phyloP scores from a whole-genome alignment of 2,113 vertebrate species.

The Nothocercus nigrocapillus region DNA sequence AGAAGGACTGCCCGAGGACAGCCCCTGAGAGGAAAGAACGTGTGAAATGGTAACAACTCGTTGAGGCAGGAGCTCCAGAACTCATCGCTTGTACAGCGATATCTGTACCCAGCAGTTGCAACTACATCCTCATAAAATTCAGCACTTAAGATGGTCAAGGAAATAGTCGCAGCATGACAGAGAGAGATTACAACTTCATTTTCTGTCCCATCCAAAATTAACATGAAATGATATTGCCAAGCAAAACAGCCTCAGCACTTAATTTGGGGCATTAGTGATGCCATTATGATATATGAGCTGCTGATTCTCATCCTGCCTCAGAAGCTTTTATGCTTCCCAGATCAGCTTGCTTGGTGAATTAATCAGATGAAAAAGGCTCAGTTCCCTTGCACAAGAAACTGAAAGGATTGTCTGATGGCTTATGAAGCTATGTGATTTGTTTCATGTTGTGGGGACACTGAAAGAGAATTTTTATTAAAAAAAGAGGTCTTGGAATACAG shows the following conservation, averaged over 20 bases:
- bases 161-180: slow-evolving; percentile 69
- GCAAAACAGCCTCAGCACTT: slow-evolving; percentile 60
- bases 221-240: slow-evolving; percentile 62
- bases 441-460: slow-evolving; percentile 60
- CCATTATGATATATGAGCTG: slow-evolving; percentile 62
- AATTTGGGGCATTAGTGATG: slow-evolving; percentile 67
- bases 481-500: slow-evolving; percentile 70
- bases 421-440: slow-evolving; percentile 67
- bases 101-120: slow-evolving; percentile 30
- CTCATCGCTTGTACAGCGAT: neutral
- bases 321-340: slow-evolving; percentile 70
- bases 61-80: neutral
- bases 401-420: slow-evolving; percentile 68
- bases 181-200: slow-evolving; percentile 68
- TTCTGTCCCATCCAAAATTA: slow-evolving; percentile 63
- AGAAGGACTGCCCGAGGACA: neutral
- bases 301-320: slow-evolving; percentile 63
- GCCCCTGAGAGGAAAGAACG: neutral
- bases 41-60: neutral
- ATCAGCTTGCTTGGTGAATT: slow-evolving; percentile 70
- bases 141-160: slow-evolving; percentile 63
- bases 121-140: slow-evolving; percentile 48
- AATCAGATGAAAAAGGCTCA: slow-evolving; percentile 68
- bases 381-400: slow-evolving; percentile 51
- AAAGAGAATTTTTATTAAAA: slow-evolving; percentile 77